Base-by-base conservation (phyloP, 2,113 vertebrate genomes). In the Sakesphorus luctuosus region DNA sequence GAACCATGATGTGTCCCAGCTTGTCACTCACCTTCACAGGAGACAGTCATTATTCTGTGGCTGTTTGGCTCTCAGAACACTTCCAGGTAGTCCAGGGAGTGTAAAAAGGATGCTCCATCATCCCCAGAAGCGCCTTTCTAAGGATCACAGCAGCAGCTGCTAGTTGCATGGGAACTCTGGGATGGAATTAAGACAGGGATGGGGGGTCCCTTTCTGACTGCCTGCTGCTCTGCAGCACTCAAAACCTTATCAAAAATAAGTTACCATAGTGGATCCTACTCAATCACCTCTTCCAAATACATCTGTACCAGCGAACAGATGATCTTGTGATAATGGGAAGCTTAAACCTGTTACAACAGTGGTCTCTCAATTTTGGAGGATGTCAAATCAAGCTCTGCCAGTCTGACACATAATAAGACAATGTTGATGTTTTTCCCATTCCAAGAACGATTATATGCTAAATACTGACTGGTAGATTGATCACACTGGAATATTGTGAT, bases 301-400 rank as follows among this genome's bases (percentile, higher is more conserved):
- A 0, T 29, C 33, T 65, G 52, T 49, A 56, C 56, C 6, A 13
- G 25, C 0, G 0, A 89, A 56, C 29, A 55, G 33, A 6, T 26
- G 7, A 31, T 71, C 8, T 67, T 67, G 38, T 44, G 28, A 28
- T 20, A 75, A 73, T 3, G 11, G 58, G 46, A 84, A 46, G 5
- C 21, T 61, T 56, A 63, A 78, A 49, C 13, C 16, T 44, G 11
- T 47, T 73, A 67, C 20, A 0, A 11, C 58, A n/a, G 28, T 46
- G 58, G 33, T 73, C 62, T 77, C 50, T 55, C 17, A 43, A 61
- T 80, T 92, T 76, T 52, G 20, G 47, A 84, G 36, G 23, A 49
- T 20, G 7, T 31, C 7, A 1, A 26, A 35, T 66, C 40, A 67
- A 62, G 38, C 23, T 63, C 28, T 9, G 1, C 20, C 56, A 31